Base-by-base conservation (phyloP, 1,140 invertebrate genomes). In the Pseudoatta argentina region DNA sequence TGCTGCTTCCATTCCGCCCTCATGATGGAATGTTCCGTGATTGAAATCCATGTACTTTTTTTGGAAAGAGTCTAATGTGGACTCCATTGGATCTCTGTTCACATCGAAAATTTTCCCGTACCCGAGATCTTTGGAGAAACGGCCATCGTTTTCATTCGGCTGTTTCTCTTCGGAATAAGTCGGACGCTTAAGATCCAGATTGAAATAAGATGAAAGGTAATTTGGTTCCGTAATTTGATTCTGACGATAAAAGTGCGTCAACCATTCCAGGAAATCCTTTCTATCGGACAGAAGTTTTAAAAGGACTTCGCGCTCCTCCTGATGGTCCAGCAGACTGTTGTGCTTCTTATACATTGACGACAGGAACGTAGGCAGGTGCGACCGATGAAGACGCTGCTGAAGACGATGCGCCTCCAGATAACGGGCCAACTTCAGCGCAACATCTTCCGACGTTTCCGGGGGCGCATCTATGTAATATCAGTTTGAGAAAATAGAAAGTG, bases 381-480 rank as follows among this genome's bases (percentile, higher is more conserved):
- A 82, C 12, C 85, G 89, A 67, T 88, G 86, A 21, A 89, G 75
- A 66, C 71, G 76, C n/a, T 79, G 86, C 57, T 75, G 67, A 2
- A 77, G 39, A 27, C 71, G 86, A 30, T 92, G 88, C 7, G 77
- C 48, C 57, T 93, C 90, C n/a, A 94, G 53, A 44, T 93, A 93
- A 3, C 89, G 89, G 12, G 89, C 85, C 24, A 95, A 83, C 53
- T 92, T 91, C 3, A 94, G 72, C 12, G 86, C 91, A 7, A 91
- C 76, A 53, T 92, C 91, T 14, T 93, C 88, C 59, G 92, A 75
- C 53, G 87, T 85, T 51, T 92, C 92, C 39, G 91, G 76, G 16
- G 91, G 86, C 61, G 88, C 91, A 91, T 94, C 94, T 93, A 83
- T 0, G 48, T 79, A 69, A 39, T 2, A 8, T 67, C 12, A 64